Conservation (phyloP, 1,140 invertebrate genomes). For the Aporrectodea caliginosa region DNA sequence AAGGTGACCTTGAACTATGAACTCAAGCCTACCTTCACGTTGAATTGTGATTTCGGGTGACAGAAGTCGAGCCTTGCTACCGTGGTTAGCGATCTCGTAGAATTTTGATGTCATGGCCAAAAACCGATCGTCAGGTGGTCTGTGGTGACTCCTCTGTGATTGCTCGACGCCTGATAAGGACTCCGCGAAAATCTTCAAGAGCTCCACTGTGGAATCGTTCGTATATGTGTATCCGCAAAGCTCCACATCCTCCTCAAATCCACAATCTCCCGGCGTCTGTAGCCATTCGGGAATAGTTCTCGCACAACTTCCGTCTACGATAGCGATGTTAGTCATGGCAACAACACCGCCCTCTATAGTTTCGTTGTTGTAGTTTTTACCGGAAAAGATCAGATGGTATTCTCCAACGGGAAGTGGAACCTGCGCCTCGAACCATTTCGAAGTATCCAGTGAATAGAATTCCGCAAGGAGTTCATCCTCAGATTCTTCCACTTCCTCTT, state of each 20-base stretch:
- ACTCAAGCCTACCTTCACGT: background rate
- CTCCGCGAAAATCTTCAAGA: background rate
- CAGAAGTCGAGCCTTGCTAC: background rate
- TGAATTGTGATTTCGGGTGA: background rate
- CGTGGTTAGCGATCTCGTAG: background rate
- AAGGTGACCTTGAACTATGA: no score
- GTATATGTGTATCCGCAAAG: background rate
- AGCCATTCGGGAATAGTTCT: background rate
- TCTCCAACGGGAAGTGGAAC: background rate
- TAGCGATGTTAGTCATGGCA: background rate
- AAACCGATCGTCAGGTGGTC: background rate
- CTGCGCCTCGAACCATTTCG: background rate
- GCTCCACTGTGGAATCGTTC: background rate
- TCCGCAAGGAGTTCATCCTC: background rate
- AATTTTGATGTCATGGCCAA: background rate
- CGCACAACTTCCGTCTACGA: background rate
- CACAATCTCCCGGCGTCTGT: background rate
- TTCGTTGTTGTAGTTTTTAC: background rate
- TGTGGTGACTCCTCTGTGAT: background rate
- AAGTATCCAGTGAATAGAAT: background rate
- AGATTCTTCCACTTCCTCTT: background rate
- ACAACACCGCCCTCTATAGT: background rate
- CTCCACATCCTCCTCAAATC: background rate
- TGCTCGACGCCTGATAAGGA: background rate
- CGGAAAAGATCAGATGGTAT: background rate